Evolutionary conservation across 2,888 invertebrate species (phyloP).

Genomic region (Rhaphigaster nebulosa): DNA sequence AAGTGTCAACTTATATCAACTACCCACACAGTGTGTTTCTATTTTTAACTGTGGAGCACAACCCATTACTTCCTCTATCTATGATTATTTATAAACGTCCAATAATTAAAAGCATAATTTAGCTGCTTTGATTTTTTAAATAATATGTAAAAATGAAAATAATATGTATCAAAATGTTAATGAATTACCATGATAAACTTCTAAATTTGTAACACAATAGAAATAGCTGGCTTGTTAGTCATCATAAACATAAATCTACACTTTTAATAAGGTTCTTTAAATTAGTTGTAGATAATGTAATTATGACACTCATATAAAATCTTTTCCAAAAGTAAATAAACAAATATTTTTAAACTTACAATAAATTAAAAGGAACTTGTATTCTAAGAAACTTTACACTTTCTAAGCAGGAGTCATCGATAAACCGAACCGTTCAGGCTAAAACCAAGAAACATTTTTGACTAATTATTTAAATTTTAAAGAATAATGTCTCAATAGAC

Average conservation of each 20-base stretch:
- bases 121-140: background rate
- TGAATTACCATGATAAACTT: background rate
- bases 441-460: background rate
- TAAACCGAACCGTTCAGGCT: background rate
- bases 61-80: conserved; percentile 59
- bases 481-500: background rate
- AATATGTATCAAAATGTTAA: background rate
- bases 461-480: background rate
- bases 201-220: conserved; percentile 9
- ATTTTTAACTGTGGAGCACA: conserved; percentile 59
- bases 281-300: background rate
- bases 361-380: conserved; percentile 36
- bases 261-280: background rate
- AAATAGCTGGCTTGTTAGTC: conserved; percentile 33
- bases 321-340: conserved; percentile 7
- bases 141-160: background rate
- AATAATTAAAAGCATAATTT: conserved; percentile 29
- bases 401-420: background rate
- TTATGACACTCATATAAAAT: background rate
- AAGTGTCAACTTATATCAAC: conserved; percentile 54
- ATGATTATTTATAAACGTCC: conserved; percentile 59
- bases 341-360: conserved; percentile 15
- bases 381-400: background rate
- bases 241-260: background rate
- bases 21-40: conserved; percentile 58